phyloP scores from a whole-genome alignment of 2,113 vertebrate genomes.

The Lamprotornis superbus region DNA sequence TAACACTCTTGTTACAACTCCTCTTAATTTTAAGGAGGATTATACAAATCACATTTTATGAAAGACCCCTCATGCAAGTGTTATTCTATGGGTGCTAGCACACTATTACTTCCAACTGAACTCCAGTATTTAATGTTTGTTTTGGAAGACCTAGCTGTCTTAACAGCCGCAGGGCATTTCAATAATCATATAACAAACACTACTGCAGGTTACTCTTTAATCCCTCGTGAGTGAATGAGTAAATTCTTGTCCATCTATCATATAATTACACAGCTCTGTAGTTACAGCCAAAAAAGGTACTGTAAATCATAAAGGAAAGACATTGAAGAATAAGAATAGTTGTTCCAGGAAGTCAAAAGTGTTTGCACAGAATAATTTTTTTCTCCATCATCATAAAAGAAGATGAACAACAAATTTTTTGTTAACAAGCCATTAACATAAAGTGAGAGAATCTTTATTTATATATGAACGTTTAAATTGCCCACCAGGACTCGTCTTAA shows the following conservation, averaged over 20 bases:
- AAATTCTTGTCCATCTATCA: constrained; percentile 47
- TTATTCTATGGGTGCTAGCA: background rate
- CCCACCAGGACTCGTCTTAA: background rate
- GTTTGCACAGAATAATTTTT: background rate
- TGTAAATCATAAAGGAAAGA: constrained; percentile 37
- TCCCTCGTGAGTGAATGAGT: constrained; percentile 35
- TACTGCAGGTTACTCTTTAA: constrained; percentile 65
- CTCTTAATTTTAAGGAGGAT: background rate
- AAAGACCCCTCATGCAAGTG: background rate
- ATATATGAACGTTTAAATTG: background rate
- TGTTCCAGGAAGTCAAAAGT: background rate
- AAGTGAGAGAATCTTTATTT: background rate
- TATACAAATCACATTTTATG: background rate
- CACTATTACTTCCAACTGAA: constrained; percentile 8
- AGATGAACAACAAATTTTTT: background rate
- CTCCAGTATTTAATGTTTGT: constrained; percentile 35
- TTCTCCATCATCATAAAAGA: background rate
- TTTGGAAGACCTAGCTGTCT: constrained; percentile 54
- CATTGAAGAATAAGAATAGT: background rate
- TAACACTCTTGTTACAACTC: background rate
- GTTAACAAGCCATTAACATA: background rate
- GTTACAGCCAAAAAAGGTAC: background rate
- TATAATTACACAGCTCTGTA: background rate
- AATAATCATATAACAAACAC: constrained; percentile 63
- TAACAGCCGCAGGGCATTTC: constrained; percentile 56